Evolutionary conservation across 1,140 invertebrate genomes (phyloP).

Genomic region (Dreissena polymorpha): DNA sequence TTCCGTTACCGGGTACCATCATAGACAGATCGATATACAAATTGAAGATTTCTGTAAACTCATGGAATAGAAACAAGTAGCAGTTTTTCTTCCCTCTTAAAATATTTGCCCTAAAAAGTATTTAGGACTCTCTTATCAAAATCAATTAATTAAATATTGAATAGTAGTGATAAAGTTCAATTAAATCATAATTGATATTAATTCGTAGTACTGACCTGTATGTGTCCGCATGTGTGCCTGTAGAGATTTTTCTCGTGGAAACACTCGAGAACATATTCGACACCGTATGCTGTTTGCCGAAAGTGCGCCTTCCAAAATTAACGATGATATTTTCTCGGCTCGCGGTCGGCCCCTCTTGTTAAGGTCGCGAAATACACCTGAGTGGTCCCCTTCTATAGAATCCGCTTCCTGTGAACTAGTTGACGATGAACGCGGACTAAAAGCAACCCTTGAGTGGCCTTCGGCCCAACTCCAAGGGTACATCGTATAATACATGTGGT

Average conservation of each 20-base stretch:
- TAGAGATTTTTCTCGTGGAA: conserved; percentile 90
- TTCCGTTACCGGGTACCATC: too few species aligned
- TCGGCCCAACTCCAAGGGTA: conserved; percentile 53
- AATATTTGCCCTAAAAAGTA: too few species aligned
- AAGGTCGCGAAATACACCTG: conserved; percentile 54
- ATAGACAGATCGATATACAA: too few species aligned
- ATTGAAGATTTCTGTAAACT: too few species aligned
- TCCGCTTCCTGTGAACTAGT: conserved; percentile 67
- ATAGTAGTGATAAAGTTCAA: too few species aligned
- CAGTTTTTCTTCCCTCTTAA: too few species aligned
- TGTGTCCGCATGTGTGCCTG: conserved; percentile 91
- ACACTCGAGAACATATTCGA: conserved; percentile 87
- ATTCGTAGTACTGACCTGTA: conserved; percentile 83
- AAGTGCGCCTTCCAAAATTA: conserved; percentile 88
- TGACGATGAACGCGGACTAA: conserved; percentile 63
- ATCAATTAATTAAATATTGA: too few species aligned
- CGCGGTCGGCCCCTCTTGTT: conserved; percentile 84
- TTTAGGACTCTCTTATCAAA: too few species aligned
- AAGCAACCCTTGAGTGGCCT: conserved; percentile 29
- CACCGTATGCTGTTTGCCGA: conserved; percentile 89
- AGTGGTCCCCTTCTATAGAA: conserved; percentile 60
- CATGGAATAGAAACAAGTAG: too few species aligned
- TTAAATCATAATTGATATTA: too few species aligned
- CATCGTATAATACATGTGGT: conserved; percentile 57
- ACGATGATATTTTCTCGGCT: conserved; percentile 86